Conservation (phyloP, 92 coral and sea anemone species). For the Epizoanthus rinbou region DNA sequence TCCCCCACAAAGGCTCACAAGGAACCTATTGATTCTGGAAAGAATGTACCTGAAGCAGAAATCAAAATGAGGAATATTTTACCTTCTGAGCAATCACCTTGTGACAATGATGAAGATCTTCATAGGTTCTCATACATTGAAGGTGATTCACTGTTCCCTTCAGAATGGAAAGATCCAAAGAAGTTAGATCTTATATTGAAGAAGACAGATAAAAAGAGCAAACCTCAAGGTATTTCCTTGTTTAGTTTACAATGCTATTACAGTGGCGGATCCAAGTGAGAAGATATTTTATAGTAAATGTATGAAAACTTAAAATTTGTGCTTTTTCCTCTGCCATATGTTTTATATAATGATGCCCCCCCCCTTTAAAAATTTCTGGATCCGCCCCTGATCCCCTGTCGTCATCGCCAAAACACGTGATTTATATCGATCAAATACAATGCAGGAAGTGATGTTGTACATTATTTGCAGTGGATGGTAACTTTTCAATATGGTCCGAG, state of each 20-base stretch:
- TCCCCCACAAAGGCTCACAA: not conserved
- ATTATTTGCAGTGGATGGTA: conserved; percentile 20
- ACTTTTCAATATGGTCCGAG: conserved; percentile 31
- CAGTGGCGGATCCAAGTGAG: too few species aligned
- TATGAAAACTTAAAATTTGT: too few species aligned
- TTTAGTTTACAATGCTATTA: too few species aligned
- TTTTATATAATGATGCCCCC: too few species aligned
- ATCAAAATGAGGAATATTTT: conserved; percentile 26
- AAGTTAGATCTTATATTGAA: conserved; percentile 36
- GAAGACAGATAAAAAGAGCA: conserved; percentile 12
- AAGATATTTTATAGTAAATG: too few species aligned
- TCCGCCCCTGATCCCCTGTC: too few species aligned
- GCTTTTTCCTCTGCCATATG: too few species aligned
- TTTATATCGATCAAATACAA: too few species aligned
- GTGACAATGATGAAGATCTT: conserved; percentile 1
- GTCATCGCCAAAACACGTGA: too few species aligned
- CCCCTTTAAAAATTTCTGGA: too few species aligned
- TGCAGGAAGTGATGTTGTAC: too few species aligned
- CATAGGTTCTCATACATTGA: conserved; percentile 37
- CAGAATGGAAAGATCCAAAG: conserved; percentile 44
- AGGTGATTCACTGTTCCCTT: conserved; percentile 36
- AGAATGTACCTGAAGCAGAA: not conserved
- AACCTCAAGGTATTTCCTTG: conserved; percentile 15
- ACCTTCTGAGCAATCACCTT: conserved; percentile 15
- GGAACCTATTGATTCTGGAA: not conserved